These are phyloP conservation scores for Malacoraja senta DNA, from an alignment of 2,797 vertebrate genomes.

Conservation along the genomic window DNA sequence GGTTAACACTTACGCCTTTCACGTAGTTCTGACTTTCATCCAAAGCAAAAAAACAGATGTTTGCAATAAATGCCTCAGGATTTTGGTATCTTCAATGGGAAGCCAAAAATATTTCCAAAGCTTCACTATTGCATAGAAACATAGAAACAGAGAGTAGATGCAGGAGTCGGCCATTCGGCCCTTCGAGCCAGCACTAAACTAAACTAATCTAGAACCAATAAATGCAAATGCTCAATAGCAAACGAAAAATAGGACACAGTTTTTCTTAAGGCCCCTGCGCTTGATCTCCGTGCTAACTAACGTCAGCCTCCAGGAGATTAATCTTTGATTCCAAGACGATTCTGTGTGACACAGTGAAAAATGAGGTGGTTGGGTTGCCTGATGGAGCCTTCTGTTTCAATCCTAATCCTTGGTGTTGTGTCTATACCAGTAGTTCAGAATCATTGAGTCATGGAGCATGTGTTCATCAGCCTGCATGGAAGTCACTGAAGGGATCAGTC, in stretches of 20 bases:
- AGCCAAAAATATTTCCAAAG: too few species aligned
- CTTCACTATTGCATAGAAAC: too few species aligned
- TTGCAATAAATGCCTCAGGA: too few species aligned
- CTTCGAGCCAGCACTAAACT: too few species aligned
- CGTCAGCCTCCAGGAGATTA: background rate
- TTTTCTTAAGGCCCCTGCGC: background rate
- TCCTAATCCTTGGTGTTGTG: background rate
- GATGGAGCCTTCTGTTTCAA: background rate
- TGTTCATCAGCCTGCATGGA: background rate
- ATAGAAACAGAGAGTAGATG: too few species aligned
- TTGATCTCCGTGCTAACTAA: background rate
- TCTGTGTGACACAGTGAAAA: background rate
- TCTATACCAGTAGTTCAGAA: background rate
- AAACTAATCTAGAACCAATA: background rate
- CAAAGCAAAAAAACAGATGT: too few species aligned
- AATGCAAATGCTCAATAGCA: background rate
- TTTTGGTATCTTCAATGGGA: too few species aligned
- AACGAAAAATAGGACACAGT: background rate
- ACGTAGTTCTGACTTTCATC: too few species aligned
- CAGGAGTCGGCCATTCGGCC: too few species aligned
- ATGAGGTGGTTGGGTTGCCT: background rate
- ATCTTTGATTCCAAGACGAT: background rate
- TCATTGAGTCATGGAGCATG: too few species aligned
- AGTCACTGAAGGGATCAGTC: background rate
- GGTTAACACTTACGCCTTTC: too few species aligned